Evolutionary conservation across 2,797 vertebrate genomes (phyloP), one percentile per base, ranked within the genome.

Genomic region (Varecia variegata): DNA sequence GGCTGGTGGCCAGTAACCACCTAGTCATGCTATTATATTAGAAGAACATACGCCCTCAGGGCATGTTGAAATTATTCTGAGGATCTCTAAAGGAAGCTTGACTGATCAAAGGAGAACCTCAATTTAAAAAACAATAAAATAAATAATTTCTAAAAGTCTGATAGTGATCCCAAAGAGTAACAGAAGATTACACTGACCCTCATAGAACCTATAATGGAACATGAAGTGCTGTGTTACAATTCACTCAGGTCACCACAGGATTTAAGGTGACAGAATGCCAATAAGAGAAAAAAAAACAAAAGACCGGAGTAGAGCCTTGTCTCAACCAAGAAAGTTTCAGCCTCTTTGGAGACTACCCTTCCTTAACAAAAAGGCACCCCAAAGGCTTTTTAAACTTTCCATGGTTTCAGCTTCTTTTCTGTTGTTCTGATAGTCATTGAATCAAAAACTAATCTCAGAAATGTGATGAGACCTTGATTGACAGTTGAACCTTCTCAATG

Each of bases 1-100:
- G 98, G 95, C 98, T 96, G 92, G 92, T 92, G 40, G 98, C 98
- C 98, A 98, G 89, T 93, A 94, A 93, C 97, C 97, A 98, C 97
- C 97, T 98, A 97, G 97, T 96, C 45, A 0, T 95, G 96, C 97
- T 95, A 94, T 95, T 98, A 74, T 90, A 97, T 97, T 93, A 95
- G 93, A 98, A 96, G 93, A 98, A 97, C 97, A 94, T 97, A 87
- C 94, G 95, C 95, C 96, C 95, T 97, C 77, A 43, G 95, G 98
- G 97, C 94, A 94, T 93, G 77, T 84, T 97, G 47, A 94, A 97
- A 98, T 98, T 98, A 97, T 97, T 97, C 97, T 98, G 97, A 98
- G 92, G 67, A 93, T 97, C 94, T 96, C 97, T 95, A 98, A 98
- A 97, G 96, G 96, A 97, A 96, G 87, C 83, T 96, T 97, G 93